A percentile compares a stretch with the other conserved stretches of the same genome.
phyloP scores from a whole-genome alignment of 1,140 invertebrate genomes.

The Thrips palmi region DNA sequence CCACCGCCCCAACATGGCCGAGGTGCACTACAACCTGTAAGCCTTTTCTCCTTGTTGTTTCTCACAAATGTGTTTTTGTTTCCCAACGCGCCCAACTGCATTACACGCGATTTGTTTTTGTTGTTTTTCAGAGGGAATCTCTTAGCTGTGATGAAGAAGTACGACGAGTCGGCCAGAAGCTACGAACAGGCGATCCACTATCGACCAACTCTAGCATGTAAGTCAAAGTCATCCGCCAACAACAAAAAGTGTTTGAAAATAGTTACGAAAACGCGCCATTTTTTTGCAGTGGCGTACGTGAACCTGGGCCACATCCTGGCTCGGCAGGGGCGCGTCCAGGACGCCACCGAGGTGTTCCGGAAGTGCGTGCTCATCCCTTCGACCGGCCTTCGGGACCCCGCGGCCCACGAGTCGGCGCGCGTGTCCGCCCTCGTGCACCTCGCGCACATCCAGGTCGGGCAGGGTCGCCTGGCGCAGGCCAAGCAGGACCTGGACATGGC shows the following conservation, averaged over 20 bases:
- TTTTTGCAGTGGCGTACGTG: constrained; percentile 75
- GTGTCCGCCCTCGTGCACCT: constrained; percentile 83
- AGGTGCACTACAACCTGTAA: constrained; percentile 95
- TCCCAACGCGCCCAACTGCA: background rate
- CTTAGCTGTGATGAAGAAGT: constrained; percentile 73
- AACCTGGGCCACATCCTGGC: constrained; percentile 80
- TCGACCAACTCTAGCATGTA: constrained; percentile 83
- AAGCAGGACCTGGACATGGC: constrained; percentile 80
- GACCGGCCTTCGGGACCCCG: constrained; percentile 68
- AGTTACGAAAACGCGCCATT: too few species aligned
- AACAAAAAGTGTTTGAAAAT: constrained; percentile 1
- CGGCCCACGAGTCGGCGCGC: constrained; percentile 73
- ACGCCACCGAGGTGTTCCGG: constrained; percentile 65
- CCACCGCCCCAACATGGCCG: constrained; percentile 85
- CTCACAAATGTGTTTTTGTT: constrained; percentile 2
- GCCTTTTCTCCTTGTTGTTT: constrained; percentile 28
- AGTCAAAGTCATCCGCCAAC: constrained; percentile 31
- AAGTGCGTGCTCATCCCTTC: constrained; percentile 71
- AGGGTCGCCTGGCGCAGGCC: constrained; percentile 65
- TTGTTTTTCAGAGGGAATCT: constrained; percentile 73
- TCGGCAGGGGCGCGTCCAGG: constrained; percentile 56
- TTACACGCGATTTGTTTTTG: constrained; percentile 3
- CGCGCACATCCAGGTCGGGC: constrained; percentile 73
- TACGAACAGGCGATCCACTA: constrained; percentile 86
- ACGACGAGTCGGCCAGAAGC: constrained; percentile 75